These are phyloP conservation scores for Atherinosoma microstoma DNA, from an alignment of 2,797 vertebrate genomes.

Conservation along the genomic window DNA sequence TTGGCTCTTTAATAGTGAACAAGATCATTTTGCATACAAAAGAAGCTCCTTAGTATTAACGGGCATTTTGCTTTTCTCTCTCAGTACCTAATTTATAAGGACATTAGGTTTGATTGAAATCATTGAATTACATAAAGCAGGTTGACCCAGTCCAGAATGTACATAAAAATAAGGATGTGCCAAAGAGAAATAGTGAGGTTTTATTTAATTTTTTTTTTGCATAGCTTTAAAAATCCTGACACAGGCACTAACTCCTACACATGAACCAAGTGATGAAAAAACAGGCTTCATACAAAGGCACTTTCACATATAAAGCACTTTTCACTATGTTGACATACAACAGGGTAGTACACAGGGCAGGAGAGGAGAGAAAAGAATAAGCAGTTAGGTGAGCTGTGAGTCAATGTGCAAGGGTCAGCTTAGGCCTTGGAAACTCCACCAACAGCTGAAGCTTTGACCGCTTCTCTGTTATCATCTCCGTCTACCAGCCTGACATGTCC, in stretches of 20 bases:
- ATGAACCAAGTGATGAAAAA: constrained; percentile 11
- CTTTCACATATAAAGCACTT: background rate
- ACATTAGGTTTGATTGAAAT: too few relatives aligned
- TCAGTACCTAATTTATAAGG: too few relatives aligned
- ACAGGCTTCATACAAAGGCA: background rate
- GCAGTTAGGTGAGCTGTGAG: constrained; percentile 54
- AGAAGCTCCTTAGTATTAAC: background rate
- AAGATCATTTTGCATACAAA: background rate
- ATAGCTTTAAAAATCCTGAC: constrained; percentile 35
- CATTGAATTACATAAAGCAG: too few relatives aligned
- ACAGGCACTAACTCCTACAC: constrained; percentile 34
- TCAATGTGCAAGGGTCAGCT: constrained; percentile 21
- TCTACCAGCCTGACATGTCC: background rate
- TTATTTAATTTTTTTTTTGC: constrained; percentile 4
- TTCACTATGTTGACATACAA: background rate
- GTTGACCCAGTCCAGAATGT: constrained; percentile 10
- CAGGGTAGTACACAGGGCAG: background rate
- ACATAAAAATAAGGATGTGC: background rate
- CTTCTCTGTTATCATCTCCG: constrained; percentile 2
- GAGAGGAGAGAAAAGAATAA: constrained; percentile 16
- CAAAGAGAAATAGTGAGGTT: too few relatives aligned
- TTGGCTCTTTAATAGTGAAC: constrained; percentile 38
- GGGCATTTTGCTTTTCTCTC: too few relatives aligned
- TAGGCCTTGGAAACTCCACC: too few relatives aligned
- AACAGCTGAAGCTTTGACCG: background rate